Conservation (phyloP, 2,113 vertebrate species). For the Ictalurus furcatus region DNA sequence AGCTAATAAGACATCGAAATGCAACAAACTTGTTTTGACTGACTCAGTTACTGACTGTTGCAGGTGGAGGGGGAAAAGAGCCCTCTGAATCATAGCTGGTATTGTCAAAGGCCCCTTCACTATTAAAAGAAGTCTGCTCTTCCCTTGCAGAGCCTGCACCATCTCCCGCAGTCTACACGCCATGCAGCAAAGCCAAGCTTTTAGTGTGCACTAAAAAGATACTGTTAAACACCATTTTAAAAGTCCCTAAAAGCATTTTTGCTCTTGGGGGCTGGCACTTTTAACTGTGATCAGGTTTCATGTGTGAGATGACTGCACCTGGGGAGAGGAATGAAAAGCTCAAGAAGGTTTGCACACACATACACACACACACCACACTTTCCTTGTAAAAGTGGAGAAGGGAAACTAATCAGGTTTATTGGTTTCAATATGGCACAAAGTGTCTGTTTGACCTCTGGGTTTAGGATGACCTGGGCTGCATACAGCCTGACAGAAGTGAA, state of each 20-base stretch:
- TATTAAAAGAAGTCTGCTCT: slow-evolving; percentile 8
- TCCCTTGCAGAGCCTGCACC: slow-evolving; percentile 11
- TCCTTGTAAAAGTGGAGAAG: slow-evolving; percentile 68
- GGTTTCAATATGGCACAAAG: slow-evolving; percentile 67
- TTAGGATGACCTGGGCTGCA: slow-evolving; percentile 14
- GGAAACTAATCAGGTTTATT: slow-evolving; percentile 72
- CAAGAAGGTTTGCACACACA: slow-evolving; percentile 61
- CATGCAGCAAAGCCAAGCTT: slow-evolving; percentile 69
- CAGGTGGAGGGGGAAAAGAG: not conserved
- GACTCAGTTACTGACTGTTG: not conserved
- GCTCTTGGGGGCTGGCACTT: slow-evolving; percentile 69
- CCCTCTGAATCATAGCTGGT: not conserved
- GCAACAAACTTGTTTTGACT: not conserved
- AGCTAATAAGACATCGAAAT: not conserved
- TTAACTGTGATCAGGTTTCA: slow-evolving; percentile 77
- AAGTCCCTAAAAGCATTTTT: slow-evolving; percentile 80
- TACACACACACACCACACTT: not conserved
- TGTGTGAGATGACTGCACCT: slow-evolving; percentile 63
- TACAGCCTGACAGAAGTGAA: not conserved
- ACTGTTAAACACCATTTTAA: slow-evolving; percentile 76
- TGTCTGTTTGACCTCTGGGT: slow-evolving; percentile 56
- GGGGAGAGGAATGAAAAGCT: slow-evolving; percentile 62
- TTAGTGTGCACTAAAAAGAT: slow-evolving; percentile 76
- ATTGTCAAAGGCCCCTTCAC: not conserved
- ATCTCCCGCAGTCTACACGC: slow-evolving; percentile 29